Percentiles rank a stretch among this genome's conserved stretches.
These are phyloP conservation scores for Carpatolechia fugitivella DNA, from an alignment of 2,888 invertebrate genomes.

Conservation along the genomic window DNA sequence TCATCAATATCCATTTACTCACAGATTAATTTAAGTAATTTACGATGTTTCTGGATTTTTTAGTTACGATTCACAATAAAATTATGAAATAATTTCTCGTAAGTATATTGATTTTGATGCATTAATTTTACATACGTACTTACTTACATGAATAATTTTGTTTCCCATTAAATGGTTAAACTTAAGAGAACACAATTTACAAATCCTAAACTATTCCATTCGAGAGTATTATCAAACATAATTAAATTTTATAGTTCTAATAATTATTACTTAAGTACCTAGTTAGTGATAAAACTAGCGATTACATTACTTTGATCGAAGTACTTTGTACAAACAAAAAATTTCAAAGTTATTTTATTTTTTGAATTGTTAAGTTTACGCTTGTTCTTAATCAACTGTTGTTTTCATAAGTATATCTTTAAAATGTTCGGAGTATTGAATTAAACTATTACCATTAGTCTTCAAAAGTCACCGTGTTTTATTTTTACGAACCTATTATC, in stretches of 20 bases:
- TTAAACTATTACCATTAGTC: constrained; percentile 11
- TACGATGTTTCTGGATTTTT: no score
- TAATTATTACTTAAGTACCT: no score
- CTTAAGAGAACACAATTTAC: background rate
- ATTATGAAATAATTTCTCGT: no score
- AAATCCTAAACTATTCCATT: background rate
- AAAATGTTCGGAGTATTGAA: constrained; percentile 8
- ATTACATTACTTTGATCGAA: background rate
- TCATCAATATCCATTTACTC: no score
- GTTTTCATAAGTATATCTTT: background rate
- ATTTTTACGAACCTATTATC: background rate
- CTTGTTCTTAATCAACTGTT: background rate
- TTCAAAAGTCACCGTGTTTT: background rate
- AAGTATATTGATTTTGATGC: no score
- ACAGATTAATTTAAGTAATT: no score
- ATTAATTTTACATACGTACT: background rate
- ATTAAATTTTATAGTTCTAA: constrained; percentile 1
- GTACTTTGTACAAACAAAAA: no score
- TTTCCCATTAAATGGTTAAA: background rate
- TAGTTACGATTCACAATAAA: no score
- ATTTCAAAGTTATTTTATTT: background rate
- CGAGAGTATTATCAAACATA: constrained; percentile 2
- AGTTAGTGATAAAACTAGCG: background rate
- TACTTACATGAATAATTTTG: background rate
- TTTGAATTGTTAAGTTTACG: background rate